Percentiles rank a stretch among this genome's conserved stretches.
These are phyloP conservation scores for Thaleichthys pacificus DNA, from an alignment of 2,797 vertebrate genomes.

Conservation along the genomic window DNA sequence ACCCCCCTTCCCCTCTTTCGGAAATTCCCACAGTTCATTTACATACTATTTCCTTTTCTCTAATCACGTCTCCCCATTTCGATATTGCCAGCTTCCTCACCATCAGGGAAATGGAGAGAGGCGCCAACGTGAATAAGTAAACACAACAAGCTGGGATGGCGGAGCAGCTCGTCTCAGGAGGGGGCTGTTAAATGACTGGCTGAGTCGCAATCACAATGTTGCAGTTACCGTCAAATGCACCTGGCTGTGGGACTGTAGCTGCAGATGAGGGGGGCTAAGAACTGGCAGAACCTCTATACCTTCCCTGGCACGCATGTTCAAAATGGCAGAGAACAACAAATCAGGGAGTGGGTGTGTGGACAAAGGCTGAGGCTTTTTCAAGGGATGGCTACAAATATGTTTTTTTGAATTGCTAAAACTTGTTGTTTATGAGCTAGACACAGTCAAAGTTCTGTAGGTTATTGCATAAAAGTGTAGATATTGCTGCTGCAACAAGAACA, in stretches of 20 bases:
- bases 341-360: too few relatives aligned
- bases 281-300: too few relatives aligned
- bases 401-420: too few relatives aligned
- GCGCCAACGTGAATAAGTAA: neutral
- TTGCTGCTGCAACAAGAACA: too few relatives aligned
- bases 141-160: slow-evolving; percentile 8
- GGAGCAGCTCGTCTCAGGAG: neutral
- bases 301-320: too few relatives aligned
- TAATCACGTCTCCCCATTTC: neutral
- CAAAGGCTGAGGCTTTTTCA: too few relatives aligned
- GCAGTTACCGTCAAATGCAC: neutral
- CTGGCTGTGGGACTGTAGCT: neutral
- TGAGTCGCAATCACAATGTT: neutral
- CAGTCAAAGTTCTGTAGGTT: too few relatives aligned
- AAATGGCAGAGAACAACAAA: too few relatives aligned
- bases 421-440: too few relatives aligned
- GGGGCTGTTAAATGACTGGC: slow-evolving; percentile 9
- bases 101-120: neutral
- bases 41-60: slow-evolving; percentile 24
- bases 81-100: neutral
- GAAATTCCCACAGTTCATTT: slow-evolving; percentile 22
- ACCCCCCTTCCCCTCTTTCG: neutral
- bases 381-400: too few relatives aligned
- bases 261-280: too few relatives aligned
- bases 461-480: too few relatives aligned